Percentiles rank a stretch among this genome's conserved stretches.
Evolutionary conservation across 2,888 invertebrate genomes (phyloP).

Genomic region (Zaprionus bogoriensis): DNA sequence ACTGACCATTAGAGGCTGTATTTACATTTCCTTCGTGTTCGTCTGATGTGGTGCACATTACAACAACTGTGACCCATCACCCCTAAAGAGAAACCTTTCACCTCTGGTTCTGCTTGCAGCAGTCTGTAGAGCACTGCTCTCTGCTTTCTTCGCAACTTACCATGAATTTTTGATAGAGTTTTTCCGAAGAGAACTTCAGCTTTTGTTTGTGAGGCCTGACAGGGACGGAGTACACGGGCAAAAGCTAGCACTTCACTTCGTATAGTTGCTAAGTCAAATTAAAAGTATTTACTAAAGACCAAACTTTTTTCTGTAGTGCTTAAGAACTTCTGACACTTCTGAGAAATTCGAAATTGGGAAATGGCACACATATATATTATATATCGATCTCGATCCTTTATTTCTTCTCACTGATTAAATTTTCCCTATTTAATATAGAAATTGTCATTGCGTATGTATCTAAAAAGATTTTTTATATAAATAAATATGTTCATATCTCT

Average conservation of each 20-base stretch:
- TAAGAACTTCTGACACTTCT: too few relatives aligned
- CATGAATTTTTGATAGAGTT: constrained; percentile 40
- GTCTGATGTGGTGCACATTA: constrained; percentile 50
- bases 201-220: constrained; percentile 8
- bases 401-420: too few relatives aligned
- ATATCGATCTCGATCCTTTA: too few relatives aligned
- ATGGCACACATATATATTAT: too few relatives aligned
- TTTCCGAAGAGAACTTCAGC: constrained; percentile 28
- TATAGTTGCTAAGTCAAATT: too few relatives aligned
- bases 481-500: too few relatives aligned
- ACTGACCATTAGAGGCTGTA: constrained; percentile 61
- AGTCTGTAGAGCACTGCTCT: background rate
- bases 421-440: too few relatives aligned
- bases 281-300: too few relatives aligned
- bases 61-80: constrained; percentile 7
- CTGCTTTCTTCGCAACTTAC: constrained; percentile 12
- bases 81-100: background rate
- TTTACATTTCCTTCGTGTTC: constrained; percentile 61
- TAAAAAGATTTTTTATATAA: too few relatives aligned
- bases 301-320: too few relatives aligned
- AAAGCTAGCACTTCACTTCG: background rate
- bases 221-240: background rate
- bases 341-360: too few relatives aligned
- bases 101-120: constrained; percentile 4
- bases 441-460: too few relatives aligned